Evolutionary conservation across 2,113 vertebrate species (phyloP).

Genomic region (Oenanthe melanoleuca): DNA sequence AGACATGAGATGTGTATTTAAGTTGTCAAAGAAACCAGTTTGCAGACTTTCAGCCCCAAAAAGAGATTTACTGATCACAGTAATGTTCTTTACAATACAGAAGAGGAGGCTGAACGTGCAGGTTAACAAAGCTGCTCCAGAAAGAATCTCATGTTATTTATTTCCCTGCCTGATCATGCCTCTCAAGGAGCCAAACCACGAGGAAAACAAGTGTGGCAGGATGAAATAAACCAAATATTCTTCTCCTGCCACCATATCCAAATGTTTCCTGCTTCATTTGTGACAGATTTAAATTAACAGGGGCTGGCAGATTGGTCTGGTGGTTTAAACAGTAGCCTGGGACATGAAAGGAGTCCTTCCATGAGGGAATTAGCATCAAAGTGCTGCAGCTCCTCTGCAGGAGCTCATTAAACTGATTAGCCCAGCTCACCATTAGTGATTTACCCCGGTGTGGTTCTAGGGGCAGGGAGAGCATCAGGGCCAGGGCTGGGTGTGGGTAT

Average conservation of each 20-base stretch:
- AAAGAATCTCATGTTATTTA: not conserved
- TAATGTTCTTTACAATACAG: not conserved
- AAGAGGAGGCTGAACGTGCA: not conserved
- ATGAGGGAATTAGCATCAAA: constrained; percentile 53
- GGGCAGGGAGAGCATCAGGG: not conserved
- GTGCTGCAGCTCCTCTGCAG: constrained; percentile 20
- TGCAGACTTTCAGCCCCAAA: not conserved
- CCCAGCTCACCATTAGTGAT: constrained; percentile 3
- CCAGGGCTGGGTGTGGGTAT: not conserved
- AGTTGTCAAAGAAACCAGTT: not conserved
- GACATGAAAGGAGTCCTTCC: constrained; percentile 49
- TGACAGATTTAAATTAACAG: not conserved
- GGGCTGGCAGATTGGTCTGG: constrained; percentile 20
- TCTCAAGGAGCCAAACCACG: not conserved
- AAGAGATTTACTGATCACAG: not conserved
- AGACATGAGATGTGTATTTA: not conserved
- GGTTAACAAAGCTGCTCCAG: not conserved
- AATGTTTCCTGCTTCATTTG: not conserved
- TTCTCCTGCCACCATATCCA: not conserved
- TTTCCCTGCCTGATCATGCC: not conserved
- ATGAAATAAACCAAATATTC: not conserved
- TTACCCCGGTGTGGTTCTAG: not conserved
- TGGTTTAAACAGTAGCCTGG: not conserved
- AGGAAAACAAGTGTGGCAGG: not conserved
- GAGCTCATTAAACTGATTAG: constrained; percentile 55